Evolutionary conservation across 2,113 vertebrate species (phyloP).

Genomic region (Melanerpes aurifrons): DNA sequence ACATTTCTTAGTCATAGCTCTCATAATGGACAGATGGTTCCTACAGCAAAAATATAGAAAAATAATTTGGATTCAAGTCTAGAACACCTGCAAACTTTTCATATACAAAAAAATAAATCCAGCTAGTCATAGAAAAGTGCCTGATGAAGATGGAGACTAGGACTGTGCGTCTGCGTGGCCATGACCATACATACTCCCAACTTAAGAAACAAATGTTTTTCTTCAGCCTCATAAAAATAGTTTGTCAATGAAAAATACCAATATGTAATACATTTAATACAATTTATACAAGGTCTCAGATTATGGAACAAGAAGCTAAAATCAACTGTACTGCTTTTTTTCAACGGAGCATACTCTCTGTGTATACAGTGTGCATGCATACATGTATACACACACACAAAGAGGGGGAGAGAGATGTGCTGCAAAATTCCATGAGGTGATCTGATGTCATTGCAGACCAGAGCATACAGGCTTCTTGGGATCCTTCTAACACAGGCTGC

Average conservation of each 20-base stretch:
- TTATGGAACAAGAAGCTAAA: conserved; percentile 57
- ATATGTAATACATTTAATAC: conserved; percentile 28
- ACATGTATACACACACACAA: conserved; percentile 40
- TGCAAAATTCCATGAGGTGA: conserved; percentile 68
- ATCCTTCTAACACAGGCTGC: conserved; percentile 61
- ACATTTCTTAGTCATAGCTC: conserved; percentile 34
- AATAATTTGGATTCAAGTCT: conserved; percentile 60
- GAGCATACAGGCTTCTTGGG: conserved; percentile 51
- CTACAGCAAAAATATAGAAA: conserved; percentile 66
- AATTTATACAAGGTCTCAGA: conserved; percentile 48
- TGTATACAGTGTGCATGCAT: conserved; percentile 72
- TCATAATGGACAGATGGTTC: conserved; percentile 37
- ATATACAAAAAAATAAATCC: conserved; percentile 65
- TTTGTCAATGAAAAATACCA: conserved; percentile 64
- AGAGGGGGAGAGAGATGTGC: conserved; percentile 52
- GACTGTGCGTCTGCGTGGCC: conserved; percentile 33
- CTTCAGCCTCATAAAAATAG: conserved; percentile 62
- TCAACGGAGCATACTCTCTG: conserved; percentile 72
- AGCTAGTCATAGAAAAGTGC: conserved; percentile 63
- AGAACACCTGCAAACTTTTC: conserved; percentile 49
- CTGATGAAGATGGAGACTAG: conserved; percentile 41
- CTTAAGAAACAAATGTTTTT: conserved; percentile 31
- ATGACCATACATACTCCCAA: conserved; percentile 54
- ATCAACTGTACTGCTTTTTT: conserved; percentile 71
- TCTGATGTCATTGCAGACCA: conserved; percentile 68